These are phyloP conservation scores for Eilema depressum DNA, from an alignment of 2,888 invertebrate species.

Conservation along the genomic window DNA sequence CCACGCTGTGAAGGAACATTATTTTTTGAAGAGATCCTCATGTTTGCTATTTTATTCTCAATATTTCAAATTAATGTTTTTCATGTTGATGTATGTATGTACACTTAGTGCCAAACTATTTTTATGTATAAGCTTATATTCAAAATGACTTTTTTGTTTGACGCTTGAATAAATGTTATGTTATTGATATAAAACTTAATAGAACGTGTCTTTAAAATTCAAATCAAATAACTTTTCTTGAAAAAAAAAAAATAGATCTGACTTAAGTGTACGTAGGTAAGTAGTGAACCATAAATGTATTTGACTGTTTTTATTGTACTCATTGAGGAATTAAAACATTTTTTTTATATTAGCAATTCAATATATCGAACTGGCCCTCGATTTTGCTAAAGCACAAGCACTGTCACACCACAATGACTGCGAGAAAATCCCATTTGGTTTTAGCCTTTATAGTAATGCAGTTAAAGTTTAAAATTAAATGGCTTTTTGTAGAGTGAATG, in stretches of 20 bases:
- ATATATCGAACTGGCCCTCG: constrained; percentile 48
- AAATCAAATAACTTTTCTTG: constrained; percentile 25
- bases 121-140: constrained; percentile 67
- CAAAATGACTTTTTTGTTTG: constrained; percentile 49
- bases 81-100: constrained; percentile 61
- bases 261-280: constrained; percentile 54
- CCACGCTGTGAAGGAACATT: constrained; percentile 71
- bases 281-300: constrained; percentile 52
- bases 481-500: too few species aligned
- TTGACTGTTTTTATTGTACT: constrained; percentile 55
- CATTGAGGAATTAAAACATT: constrained; percentile 49
- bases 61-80: constrained; percentile 65
- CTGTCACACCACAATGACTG: too few species aligned
- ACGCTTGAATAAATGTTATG: constrained; percentile 49
- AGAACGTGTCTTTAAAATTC: constrained; percentile 37
- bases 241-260: constrained; percentile 50
- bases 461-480: too few species aligned
- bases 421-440: too few species aligned
- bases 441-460: too few species aligned
- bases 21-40: constrained; percentile 68
- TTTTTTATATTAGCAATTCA: constrained; percentile 42
- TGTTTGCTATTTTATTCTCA: constrained; percentile 67
- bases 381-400: too few species aligned
- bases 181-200: constrained; percentile 43
- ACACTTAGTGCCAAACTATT: constrained; percentile 81